Evolutionary conservation across 2,113 vertebrate genomes (phyloP), one percentile per base, ranked within the genome.

Genomic region (Heterotilapia buettikoferi): DNA sequence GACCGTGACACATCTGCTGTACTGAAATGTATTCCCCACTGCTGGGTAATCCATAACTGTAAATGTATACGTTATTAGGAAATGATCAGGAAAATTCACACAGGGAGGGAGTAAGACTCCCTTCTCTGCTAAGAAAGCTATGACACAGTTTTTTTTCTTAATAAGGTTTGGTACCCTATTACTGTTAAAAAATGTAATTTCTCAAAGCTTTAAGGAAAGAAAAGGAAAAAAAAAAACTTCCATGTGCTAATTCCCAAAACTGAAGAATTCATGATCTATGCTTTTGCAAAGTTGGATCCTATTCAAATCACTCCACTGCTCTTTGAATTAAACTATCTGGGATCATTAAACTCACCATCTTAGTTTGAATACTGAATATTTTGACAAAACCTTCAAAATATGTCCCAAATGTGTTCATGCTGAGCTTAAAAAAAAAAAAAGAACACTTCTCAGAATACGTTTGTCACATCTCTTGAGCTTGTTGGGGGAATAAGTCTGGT

Each of bases 341-440:
- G 26, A 26, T 76, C 66, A 71, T 50, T 26, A 31, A 43, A 43
- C 71, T 80, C 52, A 33, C 50, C 4, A 7, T 73, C 47, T 54
- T 31, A 29, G 29, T 80, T 38, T 66, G 31, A 66, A 66, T 66
- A 66, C 50, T 86, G 33, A 84, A 85, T 21, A 86, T 84, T 89
- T 45, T 86, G 83, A 90, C 53, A 82, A 90, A 90, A 90, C 54
- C 83, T 88, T 84, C 19, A 80, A 80, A 88, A 91, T 29, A 85
- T 71, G 24, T 88, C 90, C 85, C 86, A 76, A 19, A 66, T 50
- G 85, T 88, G 54, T 24, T 86, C 29, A 66, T 9, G 68, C 73
- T 14, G 89, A 86, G 88, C 59, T 63, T 16, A 88, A 93, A 91
- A 89, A 91, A 89, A 87, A 90, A 86, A 84, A 81, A 19, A 82